These are phyloP conservation scores for Condylostylus longicornis DNA, from an alignment of 1,140 invertebrate species.

Conservation along the genomic window DNA sequence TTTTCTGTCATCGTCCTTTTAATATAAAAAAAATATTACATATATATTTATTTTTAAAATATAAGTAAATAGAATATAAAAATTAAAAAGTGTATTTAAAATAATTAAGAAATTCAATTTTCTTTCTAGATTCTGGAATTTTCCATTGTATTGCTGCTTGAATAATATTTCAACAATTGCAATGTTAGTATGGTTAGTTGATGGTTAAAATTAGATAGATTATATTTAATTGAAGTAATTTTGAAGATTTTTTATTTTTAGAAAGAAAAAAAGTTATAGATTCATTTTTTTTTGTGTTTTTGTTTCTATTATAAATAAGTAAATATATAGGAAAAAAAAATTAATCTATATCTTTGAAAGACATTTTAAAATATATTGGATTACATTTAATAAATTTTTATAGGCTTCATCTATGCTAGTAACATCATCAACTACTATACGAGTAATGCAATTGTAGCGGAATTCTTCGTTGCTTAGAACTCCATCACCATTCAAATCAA, in stretches of 20 bases:
- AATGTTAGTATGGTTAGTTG: too few species aligned
- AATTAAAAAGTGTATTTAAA: constrained; percentile 2
- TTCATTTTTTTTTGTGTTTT: background rate
- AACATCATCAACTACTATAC: constrained; percentile 59
- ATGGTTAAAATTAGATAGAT: too few species aligned
- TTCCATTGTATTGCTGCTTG: too few species aligned
- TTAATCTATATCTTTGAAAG: background rate
- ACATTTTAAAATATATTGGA: constrained; percentile 15
- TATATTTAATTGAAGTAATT: too few species aligned
- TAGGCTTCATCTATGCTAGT: constrained; percentile 60
- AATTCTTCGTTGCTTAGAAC: constrained; percentile 63
- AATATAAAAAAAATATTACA: constrained; percentile 1
- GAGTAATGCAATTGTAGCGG: constrained; percentile 62
- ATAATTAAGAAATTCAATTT: too few species aligned
- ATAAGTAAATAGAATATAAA: background rate
- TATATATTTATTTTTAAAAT: background rate
- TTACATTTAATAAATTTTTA: constrained; percentile 58
- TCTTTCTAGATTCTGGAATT: too few species aligned
- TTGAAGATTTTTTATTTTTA: constrained; percentile 6
- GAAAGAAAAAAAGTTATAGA: background rate
- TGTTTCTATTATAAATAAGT: background rate
- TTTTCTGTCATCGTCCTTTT: constrained; percentile 61
- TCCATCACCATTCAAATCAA: constrained; percentile 66
- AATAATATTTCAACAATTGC: too few species aligned
- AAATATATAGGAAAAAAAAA: background rate